These are phyloP conservation scores for Arothron firmamentum DNA, from an alignment of 2,113 vertebrate species.

Conservation along the genomic window DNA sequence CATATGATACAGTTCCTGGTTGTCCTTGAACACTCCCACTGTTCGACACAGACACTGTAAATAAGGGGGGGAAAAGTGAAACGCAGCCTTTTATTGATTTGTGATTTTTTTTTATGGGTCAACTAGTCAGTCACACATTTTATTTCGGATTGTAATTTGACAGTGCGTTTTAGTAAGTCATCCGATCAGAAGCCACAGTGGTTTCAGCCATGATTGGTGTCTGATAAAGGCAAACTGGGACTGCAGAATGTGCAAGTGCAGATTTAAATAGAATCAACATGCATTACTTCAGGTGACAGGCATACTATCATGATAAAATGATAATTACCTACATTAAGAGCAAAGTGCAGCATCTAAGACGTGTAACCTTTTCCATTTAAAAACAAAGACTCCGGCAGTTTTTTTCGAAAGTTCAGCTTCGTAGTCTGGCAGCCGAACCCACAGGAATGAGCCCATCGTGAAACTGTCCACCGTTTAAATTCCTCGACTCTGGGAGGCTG, in stretches of 20 bases:
- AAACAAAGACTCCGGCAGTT: constrained; percentile 25
- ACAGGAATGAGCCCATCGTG: constrained; percentile 42
- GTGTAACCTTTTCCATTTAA: constrained; percentile 13
- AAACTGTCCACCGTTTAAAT: constrained; percentile 10
- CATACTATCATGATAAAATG: constrained; percentile 4
- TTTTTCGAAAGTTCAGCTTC: constrained; percentile 13
- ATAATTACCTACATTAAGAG: constrained; percentile 36
- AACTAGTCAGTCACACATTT: neutral
- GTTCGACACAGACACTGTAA: too few relatives aligned
- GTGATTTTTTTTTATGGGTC: neutral
- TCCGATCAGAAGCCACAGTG: constrained; percentile 13
- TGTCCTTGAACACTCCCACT: neutral
- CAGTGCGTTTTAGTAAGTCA: constrained; percentile 16
- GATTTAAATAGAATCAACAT: constrained; percentile 27
- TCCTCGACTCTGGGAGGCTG: constrained; percentile 1
- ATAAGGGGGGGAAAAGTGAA: too few relatives aligned
- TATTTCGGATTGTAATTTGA: constrained; percentile 7
- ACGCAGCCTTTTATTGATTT: too few relatives aligned
- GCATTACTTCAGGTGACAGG: constrained; percentile 17
- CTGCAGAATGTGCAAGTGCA: constrained; percentile 1
- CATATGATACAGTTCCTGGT: neutral
- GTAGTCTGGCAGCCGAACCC: constrained; percentile 26
- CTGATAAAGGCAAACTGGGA: neutral
- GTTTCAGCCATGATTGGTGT: too few relatives aligned
- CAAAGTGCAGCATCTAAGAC: constrained; percentile 41